These are phyloP conservation scores for Uria lomvia DNA, from an alignment of 2,113 vertebrate species.

Conservation along the genomic window DNA sequence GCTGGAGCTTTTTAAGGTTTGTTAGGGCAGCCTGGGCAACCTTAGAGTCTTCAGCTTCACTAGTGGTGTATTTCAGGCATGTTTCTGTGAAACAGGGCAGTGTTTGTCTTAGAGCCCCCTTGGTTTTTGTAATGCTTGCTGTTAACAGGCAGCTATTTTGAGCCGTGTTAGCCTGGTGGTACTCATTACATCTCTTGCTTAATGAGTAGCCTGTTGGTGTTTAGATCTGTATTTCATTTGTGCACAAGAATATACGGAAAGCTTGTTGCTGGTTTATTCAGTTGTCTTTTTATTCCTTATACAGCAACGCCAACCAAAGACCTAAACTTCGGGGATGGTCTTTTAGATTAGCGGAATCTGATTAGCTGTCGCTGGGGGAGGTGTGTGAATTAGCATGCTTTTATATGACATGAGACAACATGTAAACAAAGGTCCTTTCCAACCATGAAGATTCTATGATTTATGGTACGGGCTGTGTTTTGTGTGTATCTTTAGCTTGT, in stretches of 20 bases:
- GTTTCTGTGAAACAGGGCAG: not conserved
- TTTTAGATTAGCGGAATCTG: not conserved
- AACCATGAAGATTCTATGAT: not conserved
- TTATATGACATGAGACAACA: not conserved
- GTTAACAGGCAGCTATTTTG: not conserved
- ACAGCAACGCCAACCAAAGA: not conserved
- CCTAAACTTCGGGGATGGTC: not conserved
- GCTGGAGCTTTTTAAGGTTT: not conserved
- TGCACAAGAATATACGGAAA: not conserved
- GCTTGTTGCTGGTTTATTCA: not conserved
- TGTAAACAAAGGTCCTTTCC: not conserved
- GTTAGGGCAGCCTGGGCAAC: not conserved
- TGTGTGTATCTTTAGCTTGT: not conserved
- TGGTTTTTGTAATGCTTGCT: not conserved
- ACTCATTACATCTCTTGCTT: not conserved
- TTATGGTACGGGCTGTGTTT: not conserved
- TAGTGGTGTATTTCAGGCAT: not conserved
- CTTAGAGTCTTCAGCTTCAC: not conserved
- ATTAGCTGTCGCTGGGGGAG: not conserved
- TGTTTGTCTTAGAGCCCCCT: not conserved
- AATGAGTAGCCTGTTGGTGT: not conserved
- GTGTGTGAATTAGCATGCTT: not conserved
- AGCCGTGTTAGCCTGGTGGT: not conserved
- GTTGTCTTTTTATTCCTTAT: not conserved
- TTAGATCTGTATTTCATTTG: not conserved